Evolutionary conservation across 2,113 vertebrate species (phyloP).

Genomic region (Cyanoramphus novaezelandiae): DNA sequence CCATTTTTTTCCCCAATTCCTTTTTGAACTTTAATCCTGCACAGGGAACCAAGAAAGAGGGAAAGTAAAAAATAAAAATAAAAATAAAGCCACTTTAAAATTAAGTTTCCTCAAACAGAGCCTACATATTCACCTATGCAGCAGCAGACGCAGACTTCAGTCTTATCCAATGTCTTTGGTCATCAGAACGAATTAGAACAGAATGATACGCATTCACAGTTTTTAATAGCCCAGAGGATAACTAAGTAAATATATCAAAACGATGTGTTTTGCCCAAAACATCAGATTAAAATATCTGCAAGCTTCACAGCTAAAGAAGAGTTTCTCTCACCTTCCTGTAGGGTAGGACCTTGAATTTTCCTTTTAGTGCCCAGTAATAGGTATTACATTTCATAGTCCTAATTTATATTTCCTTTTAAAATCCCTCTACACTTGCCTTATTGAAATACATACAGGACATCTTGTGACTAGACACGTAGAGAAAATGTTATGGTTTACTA

Average conservation of each 20-base stretch:
- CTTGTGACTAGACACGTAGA: background rate
- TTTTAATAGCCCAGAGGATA: background rate
- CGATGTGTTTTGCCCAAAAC: background rate
- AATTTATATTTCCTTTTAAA: background rate
- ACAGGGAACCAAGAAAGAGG: background rate
- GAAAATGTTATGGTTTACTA: background rate
- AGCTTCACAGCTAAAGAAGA: background rate
- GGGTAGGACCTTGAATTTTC: background rate
- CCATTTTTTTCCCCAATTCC: constrained; percentile 32
- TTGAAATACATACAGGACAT: background rate
- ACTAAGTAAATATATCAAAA: background rate
- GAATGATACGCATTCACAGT: background rate
- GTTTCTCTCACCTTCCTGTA: background rate
- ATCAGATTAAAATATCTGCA: background rate
- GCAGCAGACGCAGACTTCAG: background rate
- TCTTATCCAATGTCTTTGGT: background rate
- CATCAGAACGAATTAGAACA: background rate
- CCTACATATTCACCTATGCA: background rate
- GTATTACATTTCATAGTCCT: background rate
- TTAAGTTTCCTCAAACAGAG: background rate
- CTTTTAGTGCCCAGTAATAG: background rate
- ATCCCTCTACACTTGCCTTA: background rate
- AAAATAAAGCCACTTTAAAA: background rate
- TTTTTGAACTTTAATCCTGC: constrained; percentile 3
- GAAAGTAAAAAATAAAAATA: background rate